Conservation (phyloP, 2,113 vertebrate genomes). For the Atractosteus spatula region DNA sequence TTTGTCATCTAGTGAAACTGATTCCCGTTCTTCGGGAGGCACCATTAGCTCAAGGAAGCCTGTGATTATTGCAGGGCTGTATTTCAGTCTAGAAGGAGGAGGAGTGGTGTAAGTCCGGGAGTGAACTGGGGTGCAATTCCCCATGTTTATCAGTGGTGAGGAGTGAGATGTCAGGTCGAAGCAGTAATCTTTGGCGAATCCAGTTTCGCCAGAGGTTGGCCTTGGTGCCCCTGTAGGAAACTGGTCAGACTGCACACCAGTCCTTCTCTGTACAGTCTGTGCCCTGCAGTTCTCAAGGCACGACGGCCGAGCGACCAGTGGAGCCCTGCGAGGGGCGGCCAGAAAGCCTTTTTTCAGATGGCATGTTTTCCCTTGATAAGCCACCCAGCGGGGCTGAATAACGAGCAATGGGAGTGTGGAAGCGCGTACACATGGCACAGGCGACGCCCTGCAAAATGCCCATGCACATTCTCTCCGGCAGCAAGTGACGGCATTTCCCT, state of each 20-base stretch:
- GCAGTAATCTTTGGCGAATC: too few species aligned
- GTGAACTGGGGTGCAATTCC: too few species aligned
- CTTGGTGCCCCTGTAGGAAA: too few species aligned
- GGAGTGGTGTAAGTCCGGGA: background rate
- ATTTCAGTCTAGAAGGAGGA: background rate
- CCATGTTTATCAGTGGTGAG: too few species aligned
- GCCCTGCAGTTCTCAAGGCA: background rate
- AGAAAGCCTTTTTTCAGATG: background rate
- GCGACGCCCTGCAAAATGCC: slow-evolving; percentile 14
- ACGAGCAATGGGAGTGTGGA: slow-evolving; percentile 25
- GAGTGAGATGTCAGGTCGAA: too few species aligned
- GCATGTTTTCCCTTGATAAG: background rate
- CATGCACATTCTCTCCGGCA: slow-evolving; percentile 13
- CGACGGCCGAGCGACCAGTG: background rate
- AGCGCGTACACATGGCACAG: slow-evolving; percentile 31
- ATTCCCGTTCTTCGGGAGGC: background rate
- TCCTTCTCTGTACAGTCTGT: background rate
- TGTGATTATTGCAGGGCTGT: background rate
- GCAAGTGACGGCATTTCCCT: background rate
- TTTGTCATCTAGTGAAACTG: background rate
- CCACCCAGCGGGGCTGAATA: background rate
- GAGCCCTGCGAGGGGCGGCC: background rate
- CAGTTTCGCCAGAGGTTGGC: too few species aligned
- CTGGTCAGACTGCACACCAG: too few species aligned
- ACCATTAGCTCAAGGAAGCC: background rate